These are phyloP conservation scores for Ormia ochracea DNA, from an alignment of 2,888 invertebrate genomes.

Conservation along the genomic window DNA sequence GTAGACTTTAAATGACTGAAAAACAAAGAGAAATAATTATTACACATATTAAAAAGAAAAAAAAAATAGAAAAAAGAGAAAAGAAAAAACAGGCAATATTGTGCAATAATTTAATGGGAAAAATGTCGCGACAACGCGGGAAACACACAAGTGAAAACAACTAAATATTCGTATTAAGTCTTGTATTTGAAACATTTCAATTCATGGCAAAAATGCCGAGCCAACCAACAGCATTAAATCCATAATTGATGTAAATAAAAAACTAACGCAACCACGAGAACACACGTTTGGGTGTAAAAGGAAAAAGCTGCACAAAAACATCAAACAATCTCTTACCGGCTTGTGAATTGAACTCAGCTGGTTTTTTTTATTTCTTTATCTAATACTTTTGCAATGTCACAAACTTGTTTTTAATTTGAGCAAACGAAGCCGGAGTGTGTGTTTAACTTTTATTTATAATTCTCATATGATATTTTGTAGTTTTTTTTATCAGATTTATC, in stretches of 20 bases:
- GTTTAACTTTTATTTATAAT: too few relatives aligned
- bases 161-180: conserved; percentile 28
- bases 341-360: not conserved
- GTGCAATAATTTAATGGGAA: conserved; percentile 11
- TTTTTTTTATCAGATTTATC: conserved; percentile 26
- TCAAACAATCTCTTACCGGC: conserved; percentile 35
- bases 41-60: not conserved
- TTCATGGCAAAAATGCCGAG: not conserved
- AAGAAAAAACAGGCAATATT: conserved; percentile 3
- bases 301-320: not conserved
- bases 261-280: conserved; percentile 12
- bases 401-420: conserved; percentile 36
- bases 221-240: not conserved
- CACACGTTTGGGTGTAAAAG: conserved; percentile 22
- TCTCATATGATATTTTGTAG: conserved; percentile 1
- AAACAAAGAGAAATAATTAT: conserved; percentile 27
- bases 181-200: not conserved
- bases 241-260: not conserved
- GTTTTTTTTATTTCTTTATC: not conserved
- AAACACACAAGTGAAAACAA: conserved; percentile 3
- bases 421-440: too few relatives aligned
- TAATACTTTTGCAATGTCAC: conserved; percentile 51
- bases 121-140: not conserved
- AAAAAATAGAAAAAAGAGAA: not conserved
- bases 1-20: not conserved